Percentiles rank a stretch among this genome's conserved stretches.
Evolutionary conservation across 2,797 vertebrate species (phyloP).

Genomic region (Sphenopsis melanotis): DNA sequence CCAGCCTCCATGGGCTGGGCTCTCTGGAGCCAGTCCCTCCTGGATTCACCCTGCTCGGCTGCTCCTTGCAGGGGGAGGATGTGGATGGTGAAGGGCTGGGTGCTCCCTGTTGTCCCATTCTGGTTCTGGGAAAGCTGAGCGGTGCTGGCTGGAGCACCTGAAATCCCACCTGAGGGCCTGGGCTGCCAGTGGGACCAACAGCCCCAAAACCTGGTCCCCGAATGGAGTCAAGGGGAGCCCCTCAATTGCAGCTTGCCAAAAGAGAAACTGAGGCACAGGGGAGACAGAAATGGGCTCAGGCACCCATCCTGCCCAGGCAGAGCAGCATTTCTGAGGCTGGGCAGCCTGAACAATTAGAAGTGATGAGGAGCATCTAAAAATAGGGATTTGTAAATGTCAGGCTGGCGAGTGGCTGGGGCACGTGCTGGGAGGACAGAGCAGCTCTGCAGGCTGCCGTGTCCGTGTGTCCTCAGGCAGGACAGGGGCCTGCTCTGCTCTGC

Average conservation of each 20-base stretch:
- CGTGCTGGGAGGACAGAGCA: neutral
- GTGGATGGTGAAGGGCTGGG: rapidly evolving
- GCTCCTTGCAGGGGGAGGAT: rapidly evolving
- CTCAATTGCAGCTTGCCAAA: neutral
- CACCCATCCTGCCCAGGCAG: rapidly evolving
- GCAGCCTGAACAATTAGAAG: neutral
- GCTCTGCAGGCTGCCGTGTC: rapidly evolving
- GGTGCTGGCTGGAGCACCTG: neutral
- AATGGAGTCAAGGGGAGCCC: no score
- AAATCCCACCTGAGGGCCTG: neutral
- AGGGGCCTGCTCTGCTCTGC: neutral
- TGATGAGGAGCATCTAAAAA: neutral
- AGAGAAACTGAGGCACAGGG: neutral
- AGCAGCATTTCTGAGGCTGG: neutral
- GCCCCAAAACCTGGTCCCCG: rapidly evolving
- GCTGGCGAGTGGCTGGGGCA: neutral
- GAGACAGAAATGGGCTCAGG: neutral
- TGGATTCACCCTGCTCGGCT: neutral
- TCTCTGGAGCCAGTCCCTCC: rapidly evolving
- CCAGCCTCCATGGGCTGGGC: rapidly evolving
- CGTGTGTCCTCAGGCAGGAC: rapidly evolving
- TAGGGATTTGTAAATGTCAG: conserved; percentile 12
- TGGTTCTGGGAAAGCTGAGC: neutral
- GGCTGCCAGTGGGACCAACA: rapidly evolving
- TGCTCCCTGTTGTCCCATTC: rapidly evolving